Conservation (phyloP, 2,113 vertebrate genomes). For the Echinops telfairi region DNA sequence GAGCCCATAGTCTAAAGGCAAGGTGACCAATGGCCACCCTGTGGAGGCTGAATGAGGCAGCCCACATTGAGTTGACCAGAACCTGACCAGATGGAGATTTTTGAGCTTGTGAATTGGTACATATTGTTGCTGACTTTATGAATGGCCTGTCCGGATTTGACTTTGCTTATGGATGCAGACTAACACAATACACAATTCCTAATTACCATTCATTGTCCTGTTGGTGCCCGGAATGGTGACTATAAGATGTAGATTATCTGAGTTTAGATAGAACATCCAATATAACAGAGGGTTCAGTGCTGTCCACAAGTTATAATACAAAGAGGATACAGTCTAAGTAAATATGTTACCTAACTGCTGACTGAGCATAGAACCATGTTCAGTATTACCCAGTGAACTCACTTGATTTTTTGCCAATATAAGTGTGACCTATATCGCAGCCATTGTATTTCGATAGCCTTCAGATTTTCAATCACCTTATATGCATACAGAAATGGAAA, state of each 20-base stretch:
- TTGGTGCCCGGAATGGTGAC: background rate
- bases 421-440: background rate
- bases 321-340: background rate
- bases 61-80: too few relatives aligned
- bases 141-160: too few relatives aligned
- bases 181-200: too few relatives aligned
- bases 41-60: too few relatives aligned
- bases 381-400: background rate
- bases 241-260: background rate
- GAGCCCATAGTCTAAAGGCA: too few relatives aligned
- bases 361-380: background rate
- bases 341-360: background rate
- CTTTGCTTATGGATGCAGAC: too few relatives aligned
- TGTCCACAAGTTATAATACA: background rate
- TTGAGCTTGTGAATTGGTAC: too few relatives aligned
- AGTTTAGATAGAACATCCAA: background rate
- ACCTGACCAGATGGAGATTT: too few relatives aligned
- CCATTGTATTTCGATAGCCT: background rate
- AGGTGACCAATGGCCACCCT: too few relatives aligned
- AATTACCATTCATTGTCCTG: background rate
- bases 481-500: too few relatives aligned
- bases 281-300: background rate
- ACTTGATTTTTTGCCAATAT: background rate
- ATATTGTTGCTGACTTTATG: too few relatives aligned
- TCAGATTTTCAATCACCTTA: too few relatives aligned